Percentiles rank a stretch among this genome's conserved stretches.
Conservation (phyloP, 2,797 vertebrate genomes). For the Pseudochaenichthys georgianus region DNA sequence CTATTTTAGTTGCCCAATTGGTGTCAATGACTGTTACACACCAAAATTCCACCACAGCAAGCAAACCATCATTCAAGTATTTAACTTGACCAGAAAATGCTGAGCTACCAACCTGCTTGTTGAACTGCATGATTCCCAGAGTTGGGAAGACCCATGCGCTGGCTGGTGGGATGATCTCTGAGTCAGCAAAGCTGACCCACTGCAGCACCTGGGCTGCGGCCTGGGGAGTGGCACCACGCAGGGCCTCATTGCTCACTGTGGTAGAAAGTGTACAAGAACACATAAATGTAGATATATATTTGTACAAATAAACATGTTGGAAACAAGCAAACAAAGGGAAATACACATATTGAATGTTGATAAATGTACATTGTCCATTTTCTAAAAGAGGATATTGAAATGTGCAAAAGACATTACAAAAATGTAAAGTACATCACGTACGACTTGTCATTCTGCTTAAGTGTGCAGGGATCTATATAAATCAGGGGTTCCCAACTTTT, state of each 20-base stretch:
- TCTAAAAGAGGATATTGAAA: too few species aligned
- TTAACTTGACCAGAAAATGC: neutral
- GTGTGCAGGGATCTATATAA: too few species aligned
- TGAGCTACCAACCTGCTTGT: slow-evolving; percentile 89
- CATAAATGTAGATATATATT: too few species aligned
- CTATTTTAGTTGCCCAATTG: neutral
- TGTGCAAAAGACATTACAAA: too few species aligned
- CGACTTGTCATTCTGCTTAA: too few species aligned
- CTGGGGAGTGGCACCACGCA: slow-evolving; percentile 88
- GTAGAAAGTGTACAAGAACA: neutral
- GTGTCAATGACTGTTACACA: too few species aligned
- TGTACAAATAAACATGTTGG: neutral
- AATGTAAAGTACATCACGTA: too few species aligned
- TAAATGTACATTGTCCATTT: too few species aligned
- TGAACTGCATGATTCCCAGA: slow-evolving; percentile 96
- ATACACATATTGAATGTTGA: too few species aligned
- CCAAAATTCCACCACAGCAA: neutral
- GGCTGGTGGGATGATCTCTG: slow-evolving; percentile 94
- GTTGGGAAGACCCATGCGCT: slow-evolving; percentile 98
- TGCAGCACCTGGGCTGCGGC: slow-evolving; percentile 90
- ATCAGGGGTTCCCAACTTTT: too few species aligned
- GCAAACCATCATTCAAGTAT: slow-evolving; percentile 15
- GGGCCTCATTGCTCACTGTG: slow-evolving; percentile 92
- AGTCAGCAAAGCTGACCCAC: slow-evolving; percentile 97
- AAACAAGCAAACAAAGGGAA: too few species aligned